Percentiles rank a stretch among this genome's conserved stretches.
Conservation (phyloP, 2,797 vertebrate species). For the Champsocephalus gunnari region DNA sequence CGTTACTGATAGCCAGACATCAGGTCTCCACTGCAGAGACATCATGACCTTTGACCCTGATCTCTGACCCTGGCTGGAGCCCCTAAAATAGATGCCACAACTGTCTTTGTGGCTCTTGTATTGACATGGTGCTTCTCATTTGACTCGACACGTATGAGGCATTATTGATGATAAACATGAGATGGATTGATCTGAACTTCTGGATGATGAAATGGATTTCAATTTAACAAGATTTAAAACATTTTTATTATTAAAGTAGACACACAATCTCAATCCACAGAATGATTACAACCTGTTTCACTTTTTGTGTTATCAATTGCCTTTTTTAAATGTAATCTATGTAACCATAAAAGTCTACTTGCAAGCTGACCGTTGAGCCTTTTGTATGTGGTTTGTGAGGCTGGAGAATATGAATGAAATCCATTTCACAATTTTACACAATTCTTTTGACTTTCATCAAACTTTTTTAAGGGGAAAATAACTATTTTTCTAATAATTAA, state of each 20-base stretch:
- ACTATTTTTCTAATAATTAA: too few relatives aligned
- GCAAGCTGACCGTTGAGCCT: too few relatives aligned
- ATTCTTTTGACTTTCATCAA: too few relatives aligned
- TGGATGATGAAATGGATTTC: background rate
- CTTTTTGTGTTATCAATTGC: too few relatives aligned
- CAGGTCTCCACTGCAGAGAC: constrained; percentile 21
- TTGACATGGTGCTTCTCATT: constrained; percentile 14
- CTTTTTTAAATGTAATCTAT: too few relatives aligned
- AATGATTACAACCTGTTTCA: too few relatives aligned
- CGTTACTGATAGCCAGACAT: background rate
- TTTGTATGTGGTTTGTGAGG: too few relatives aligned
- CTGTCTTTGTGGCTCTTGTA: background rate
- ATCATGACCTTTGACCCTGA: constrained; percentile 33
- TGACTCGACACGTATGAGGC: constrained; percentile 5
- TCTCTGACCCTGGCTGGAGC: constrained; percentile 20
- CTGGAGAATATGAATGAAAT: too few relatives aligned
- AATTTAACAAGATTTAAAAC: background rate
- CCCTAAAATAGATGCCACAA: constrained; percentile 37
- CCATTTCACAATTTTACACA: too few relatives aligned
- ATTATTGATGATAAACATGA: background rate
- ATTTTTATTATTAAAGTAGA: background rate
- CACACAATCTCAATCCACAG: too few relatives aligned
- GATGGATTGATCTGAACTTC: background rate
- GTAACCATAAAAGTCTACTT: too few relatives aligned
- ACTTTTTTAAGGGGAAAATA: too few relatives aligned